Evolutionary conservation across 2,113 vertebrate species (phyloP), one percentile per base, ranked within the genome.

Genomic region (Penelope pileata): DNA sequence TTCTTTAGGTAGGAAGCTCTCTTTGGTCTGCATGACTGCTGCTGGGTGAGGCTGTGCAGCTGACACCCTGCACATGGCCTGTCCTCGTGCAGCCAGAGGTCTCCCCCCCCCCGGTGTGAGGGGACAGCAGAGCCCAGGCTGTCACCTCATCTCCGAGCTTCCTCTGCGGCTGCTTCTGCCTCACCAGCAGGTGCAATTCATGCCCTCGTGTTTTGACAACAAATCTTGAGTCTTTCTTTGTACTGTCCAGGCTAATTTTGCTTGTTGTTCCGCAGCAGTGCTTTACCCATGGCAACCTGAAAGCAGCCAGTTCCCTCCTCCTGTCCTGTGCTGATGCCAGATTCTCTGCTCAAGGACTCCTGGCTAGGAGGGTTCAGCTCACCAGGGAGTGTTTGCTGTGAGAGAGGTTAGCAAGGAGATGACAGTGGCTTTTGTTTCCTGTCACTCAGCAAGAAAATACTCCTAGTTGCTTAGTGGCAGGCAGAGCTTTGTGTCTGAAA

Each of bases 271-370:
- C 0, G 27, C 56, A 63, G 0, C 47, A 42, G 42, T 11, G 60
- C 73, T 67, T 50, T 47, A 16, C 9, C 22, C 24, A 3, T 1
- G 3, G 32, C 48, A 86, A 36, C 27, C 59, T 66, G 59, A 54
- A 19, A 29, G 38, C 82, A 72, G 36, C 36, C 22, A 24, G 9
- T 66, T 60, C 58, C 67, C 5, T 70, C 15, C n/a, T 76, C 42
- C 47, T 51, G n/a, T 42, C 40, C 16, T 74, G 60, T 34, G 45
- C 24, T 66, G 4, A 51, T 87, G 32, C n/a, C 32, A 9, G 6
- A 4, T 63, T 24, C 0, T 9, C 75, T 40, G 16, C 48, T 83
- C 0, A 10, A 42, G 63, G 43, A 26, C 58, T 68, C 4, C 9
- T 12, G 23, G 29, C 27, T 36, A n/a, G 43, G 38, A 76, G 15